Percentiles rank a stretch among this genome's conserved stretches.
These are phyloP conservation scores for Perdita meconis DNA, from an alignment of 2,888 invertebrate species.

Conservation along the genomic window DNA sequence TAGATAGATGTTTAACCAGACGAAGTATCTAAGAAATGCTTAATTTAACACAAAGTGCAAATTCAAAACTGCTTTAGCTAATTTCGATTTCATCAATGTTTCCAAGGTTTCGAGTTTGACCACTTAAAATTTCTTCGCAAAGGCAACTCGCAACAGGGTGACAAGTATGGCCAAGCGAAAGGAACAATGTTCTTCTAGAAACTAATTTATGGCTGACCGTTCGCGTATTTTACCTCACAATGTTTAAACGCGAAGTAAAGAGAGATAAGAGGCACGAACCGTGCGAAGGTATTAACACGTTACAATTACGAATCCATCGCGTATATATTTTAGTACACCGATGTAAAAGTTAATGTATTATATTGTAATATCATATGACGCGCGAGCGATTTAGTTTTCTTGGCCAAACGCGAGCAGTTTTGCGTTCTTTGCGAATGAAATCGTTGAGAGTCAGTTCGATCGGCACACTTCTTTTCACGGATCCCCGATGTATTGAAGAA, in stretches of 20 bases:
- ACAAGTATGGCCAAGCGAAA: too few species aligned
- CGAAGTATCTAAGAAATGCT: too few species aligned
- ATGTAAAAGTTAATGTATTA: conserved; percentile 41
- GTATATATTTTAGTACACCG: conserved; percentile 51
- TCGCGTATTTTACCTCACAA: conserved; percentile 24
- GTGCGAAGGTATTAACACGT: conserved; percentile 10
- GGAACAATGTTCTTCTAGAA: too few species aligned
- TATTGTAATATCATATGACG: conserved; percentile 30
- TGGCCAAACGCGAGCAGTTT: not conserved
- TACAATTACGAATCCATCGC: conserved; percentile 10
- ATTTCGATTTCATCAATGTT: too few species aligned
- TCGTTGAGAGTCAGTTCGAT: conserved; percentile 5
- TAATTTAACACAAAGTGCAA: too few species aligned
- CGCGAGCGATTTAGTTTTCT: conserved; percentile 21
- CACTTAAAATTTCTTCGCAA: too few species aligned
- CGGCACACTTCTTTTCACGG: not conserved
- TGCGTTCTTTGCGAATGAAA: not conserved
- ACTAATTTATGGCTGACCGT: conserved; percentile 9
- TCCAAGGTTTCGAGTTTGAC: too few species aligned
- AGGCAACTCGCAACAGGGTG: too few species aligned
- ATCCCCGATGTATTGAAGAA: not conserved
- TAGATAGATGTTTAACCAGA: too few species aligned
- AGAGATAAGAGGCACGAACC: conserved; percentile 29
- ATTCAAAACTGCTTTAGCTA: too few species aligned
- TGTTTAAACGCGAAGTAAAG: conserved; percentile 12